Percentiles rank a stretch among this genome's conserved stretches.
phyloP scores from a whole-genome alignment of 2,113 vertebrate genomes.

The Anseranas semipalmata region DNA sequence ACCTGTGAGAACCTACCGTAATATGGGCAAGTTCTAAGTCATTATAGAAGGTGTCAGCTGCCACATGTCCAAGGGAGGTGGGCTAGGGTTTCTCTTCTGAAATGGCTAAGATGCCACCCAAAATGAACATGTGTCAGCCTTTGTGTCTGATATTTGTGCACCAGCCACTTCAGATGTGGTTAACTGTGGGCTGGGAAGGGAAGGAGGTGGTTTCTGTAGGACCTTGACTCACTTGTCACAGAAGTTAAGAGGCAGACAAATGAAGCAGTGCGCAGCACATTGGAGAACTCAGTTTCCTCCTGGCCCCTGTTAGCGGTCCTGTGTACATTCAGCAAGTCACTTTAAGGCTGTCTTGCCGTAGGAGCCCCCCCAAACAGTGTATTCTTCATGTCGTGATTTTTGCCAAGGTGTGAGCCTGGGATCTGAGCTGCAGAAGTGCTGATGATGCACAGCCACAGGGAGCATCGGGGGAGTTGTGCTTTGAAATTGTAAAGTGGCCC shows the following conservation, averaged over 20 bases:
- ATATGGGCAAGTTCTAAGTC: background rate
- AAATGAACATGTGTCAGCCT: background rate
- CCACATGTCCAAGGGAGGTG: background rate
- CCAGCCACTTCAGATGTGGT: background rate
- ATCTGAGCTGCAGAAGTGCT: background rate
- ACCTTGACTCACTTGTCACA: background rate
- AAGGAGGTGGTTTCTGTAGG: background rate
- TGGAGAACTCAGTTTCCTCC: background rate
- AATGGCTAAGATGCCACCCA: background rate
- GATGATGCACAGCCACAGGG: background rate
- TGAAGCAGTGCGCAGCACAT: background rate
- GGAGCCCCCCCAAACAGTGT: background rate
- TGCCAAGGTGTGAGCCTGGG: background rate
- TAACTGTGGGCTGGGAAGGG: background rate
- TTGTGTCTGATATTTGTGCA: background rate
- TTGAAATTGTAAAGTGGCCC: background rate
- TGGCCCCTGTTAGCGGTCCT: background rate
- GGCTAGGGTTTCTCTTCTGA: background rate
- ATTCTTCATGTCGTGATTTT: background rate
- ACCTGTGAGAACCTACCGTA: background rate
- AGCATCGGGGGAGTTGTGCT: background rate
- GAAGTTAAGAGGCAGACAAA: background rate
- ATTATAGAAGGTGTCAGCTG: background rate
- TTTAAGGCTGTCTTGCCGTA: background rate
- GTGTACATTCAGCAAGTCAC: background rate